These are phyloP conservation scores for Gambusia yucatana DNA, from an alignment of 2,797 vertebrate genomes.

Conservation along the genomic window DNA sequence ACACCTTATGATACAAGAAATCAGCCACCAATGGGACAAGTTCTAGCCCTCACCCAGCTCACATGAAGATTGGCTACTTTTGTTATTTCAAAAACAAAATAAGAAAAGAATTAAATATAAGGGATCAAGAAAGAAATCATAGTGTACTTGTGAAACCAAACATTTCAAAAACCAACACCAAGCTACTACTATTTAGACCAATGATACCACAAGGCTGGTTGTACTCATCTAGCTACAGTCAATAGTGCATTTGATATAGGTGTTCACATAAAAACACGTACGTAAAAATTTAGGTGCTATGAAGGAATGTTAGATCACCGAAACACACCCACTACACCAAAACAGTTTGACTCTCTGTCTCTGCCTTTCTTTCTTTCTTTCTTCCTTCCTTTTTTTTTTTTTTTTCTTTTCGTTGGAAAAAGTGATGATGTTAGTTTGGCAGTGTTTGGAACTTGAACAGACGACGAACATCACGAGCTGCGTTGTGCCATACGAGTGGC, in stretches of 20 bases:
- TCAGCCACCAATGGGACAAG: slow-evolving; percentile 65
- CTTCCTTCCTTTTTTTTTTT: background rate
- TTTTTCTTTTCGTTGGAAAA: slow-evolving; percentile 17
- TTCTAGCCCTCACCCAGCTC: slow-evolving; percentile 71
- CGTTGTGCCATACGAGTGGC: slow-evolving; percentile 66
- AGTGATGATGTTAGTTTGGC: slow-evolving; percentile 75
- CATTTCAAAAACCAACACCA: slow-evolving; percentile 69
- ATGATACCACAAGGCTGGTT: slow-evolving; percentile 79
- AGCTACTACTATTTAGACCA: slow-evolving; percentile 81
- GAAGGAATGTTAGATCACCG: slow-evolving; percentile 76
- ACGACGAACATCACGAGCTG: slow-evolving; percentile 71
- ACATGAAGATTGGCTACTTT: slow-evolving; percentile 73
- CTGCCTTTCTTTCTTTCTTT: slow-evolving; percentile 60
- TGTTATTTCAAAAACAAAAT: slow-evolving; percentile 49
- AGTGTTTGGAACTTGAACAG: slow-evolving; percentile 73
- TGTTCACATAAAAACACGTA: slow-evolving; percentile 77
- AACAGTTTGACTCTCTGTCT: slow-evolving; percentile 59
- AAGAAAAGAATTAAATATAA: slow-evolving; percentile 24
- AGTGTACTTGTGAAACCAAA: slow-evolving; percentile 70
- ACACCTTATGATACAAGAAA: slow-evolving; percentile 73
- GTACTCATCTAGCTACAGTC: slow-evolving; percentile 83
- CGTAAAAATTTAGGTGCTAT: slow-evolving; percentile 79
- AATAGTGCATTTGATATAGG: slow-evolving; percentile 86
- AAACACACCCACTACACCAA: slow-evolving; percentile 68
- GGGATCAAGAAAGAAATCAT: slow-evolving; percentile 64